Conservation (phyloP, 2,797 vertebrate genomes). For the Hipposideros larvatus region DNA sequence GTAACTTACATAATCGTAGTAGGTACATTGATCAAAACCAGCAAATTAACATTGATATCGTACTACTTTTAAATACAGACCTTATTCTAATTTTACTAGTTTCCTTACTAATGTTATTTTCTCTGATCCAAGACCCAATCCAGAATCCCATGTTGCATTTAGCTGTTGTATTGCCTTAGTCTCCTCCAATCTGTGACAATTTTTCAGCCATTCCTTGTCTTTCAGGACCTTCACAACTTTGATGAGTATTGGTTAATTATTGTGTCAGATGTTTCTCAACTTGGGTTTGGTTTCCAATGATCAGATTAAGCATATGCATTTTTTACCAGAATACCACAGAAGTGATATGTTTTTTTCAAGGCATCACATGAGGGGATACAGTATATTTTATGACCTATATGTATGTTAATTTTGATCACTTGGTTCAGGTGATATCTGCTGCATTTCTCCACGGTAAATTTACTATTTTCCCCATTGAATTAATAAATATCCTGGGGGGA, state of each 20-base stretch:
- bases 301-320: neutral
- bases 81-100: neutral
- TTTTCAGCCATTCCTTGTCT: neutral
- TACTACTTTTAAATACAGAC: neutral
- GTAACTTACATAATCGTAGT: neutral
- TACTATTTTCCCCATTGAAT: neutral
- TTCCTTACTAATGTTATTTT: slow-evolving; percentile 5
- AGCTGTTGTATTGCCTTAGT: neutral
- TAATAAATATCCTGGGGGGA: neutral
- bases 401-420: neutral
- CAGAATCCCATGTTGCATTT: neutral
- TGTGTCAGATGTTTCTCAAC: neutral
- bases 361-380: too few relatives aligned
- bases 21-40: neutral
- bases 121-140: neutral
- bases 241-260: neutral
- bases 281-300: neutral
- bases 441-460: neutral
- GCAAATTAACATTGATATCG: neutral
- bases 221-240: neutral
- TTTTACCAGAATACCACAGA: neutral
- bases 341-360: neutral
- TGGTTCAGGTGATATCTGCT: neutral
- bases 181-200: neutral
- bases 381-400: neutral